Base-by-base conservation (phyloP, 1,140 invertebrate species). In the Aphelinus atriplicis region DNA sequence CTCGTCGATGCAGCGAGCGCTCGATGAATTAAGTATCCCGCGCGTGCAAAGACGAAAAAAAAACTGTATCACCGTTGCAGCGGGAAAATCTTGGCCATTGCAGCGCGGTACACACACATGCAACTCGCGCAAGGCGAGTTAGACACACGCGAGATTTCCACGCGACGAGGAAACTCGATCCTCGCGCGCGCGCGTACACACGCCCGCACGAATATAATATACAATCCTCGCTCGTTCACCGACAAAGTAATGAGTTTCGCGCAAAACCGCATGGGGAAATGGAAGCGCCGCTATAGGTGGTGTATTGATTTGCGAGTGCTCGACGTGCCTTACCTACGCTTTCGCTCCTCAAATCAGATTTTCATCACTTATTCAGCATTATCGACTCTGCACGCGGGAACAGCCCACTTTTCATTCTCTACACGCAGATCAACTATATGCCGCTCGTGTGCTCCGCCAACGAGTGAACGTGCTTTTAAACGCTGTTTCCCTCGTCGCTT, bases 301-400 rank as follows among this genome's bases (percentile, higher is more conserved):
- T 10, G 47, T 65, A 65, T 65, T 43, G 63, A 65, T 65, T 65
- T 43, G 48, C 26, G 48, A 26, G 26, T 26, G 26, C 26, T 26
- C 26, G 3, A 64, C 1, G 42, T 47, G 42, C 6, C 46, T 3
- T 64, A 64, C n/a, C 47, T 64, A 64, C 4, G 48, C 47, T 50
- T 65, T 65, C n/a, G 48, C 47, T 65, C 48, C 63, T 65, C 47
- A 65, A 65, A 65, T 65, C 63, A 65, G 63, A 65, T 65, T 65
- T 65, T 51, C 63, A 65, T 65, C 42, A 65, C 48, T 65, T 65
- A 65, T 65, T 65, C 63, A 65, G 26, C 47, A 45, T 48, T 65
- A 65, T 65, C 63, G 63, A 65, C 63, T 65, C 43, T 42, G 63
- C n/a, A 47, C 62, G 26, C 47, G 46, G 63, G 26, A 47, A 65